These are phyloP conservation scores for Leptoclinus maculatus DNA, from an alignment of 2,797 vertebrate genomes.

Conservation along the genomic window DNA sequence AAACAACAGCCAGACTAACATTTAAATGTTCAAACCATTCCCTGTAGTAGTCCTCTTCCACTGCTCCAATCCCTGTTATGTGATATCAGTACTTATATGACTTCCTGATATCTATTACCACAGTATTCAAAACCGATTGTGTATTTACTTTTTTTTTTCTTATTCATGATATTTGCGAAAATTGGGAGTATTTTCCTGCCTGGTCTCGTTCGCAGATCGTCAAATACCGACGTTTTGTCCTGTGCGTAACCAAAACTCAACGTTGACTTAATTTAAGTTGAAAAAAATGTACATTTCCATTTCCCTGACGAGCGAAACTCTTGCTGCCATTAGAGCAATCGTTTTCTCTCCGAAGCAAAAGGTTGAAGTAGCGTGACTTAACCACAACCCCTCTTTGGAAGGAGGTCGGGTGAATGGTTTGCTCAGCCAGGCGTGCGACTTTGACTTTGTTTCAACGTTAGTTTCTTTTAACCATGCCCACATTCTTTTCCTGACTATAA, in stretches of 20 bases:
- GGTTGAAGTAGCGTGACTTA: background rate
- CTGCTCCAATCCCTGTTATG: background rate
- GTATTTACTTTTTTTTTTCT: background rate
- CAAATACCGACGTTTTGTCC: background rate
- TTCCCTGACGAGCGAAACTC: background rate
- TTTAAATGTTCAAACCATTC: background rate
- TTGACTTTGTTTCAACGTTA: background rate
- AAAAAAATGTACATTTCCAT: background rate
- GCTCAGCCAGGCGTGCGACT: constrained; percentile 10
- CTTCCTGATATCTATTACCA: background rate
- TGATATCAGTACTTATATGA: background rate
- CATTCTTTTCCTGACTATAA: background rate
- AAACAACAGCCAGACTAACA: background rate
- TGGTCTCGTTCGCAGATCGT: no score
- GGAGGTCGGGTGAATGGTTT: constrained; percentile 2
- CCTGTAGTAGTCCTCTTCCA: background rate
- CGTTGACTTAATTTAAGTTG: background rate
- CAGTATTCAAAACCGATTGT: background rate
- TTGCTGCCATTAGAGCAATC: background rate
- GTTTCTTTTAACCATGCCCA: background rate
- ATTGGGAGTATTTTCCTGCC: background rate
- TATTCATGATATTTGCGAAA: background rate
- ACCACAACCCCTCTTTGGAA: constrained; percentile 2
- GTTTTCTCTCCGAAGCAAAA: background rate
- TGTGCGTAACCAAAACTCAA: background rate